Conservation (phyloP, 2,797 vertebrate species). For the Dromococcyx pavoninus region DNA sequence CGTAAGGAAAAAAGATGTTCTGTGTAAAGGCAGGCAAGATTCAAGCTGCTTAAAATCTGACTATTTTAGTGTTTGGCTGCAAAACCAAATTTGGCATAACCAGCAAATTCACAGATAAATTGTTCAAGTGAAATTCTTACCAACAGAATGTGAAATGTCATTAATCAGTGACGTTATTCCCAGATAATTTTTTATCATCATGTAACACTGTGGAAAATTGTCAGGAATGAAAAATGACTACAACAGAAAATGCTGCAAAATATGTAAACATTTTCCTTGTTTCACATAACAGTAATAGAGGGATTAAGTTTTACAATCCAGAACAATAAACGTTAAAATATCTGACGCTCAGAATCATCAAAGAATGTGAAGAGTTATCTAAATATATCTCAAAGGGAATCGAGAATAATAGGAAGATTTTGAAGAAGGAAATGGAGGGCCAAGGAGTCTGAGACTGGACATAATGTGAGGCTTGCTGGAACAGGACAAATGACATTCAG, state of each 20-base stretch:
- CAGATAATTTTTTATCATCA: neutral
- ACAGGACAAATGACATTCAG: neutral
- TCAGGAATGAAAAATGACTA: neutral
- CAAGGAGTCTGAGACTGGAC: neutral
- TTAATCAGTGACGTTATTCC: neutral
- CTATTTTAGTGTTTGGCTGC: neutral
- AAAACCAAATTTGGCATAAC: constrained; percentile 9
- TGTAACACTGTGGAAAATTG: neutral
- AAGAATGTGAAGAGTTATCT: neutral
- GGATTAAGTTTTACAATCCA: neutral
- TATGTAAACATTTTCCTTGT: neutral
- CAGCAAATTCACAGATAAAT: neutral
- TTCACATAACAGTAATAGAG: neutral
- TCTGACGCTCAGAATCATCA: neutral
- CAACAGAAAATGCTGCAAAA: neutral
- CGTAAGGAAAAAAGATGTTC: neutral
- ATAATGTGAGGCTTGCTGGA: neutral
- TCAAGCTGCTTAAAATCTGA: neutral
- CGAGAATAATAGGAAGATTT: neutral
- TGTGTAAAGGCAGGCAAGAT: neutral
- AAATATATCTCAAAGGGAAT: neutral
- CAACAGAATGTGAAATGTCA: neutral
- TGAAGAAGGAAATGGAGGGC: neutral
- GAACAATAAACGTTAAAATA: neutral
- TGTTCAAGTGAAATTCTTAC: neutral